Percentiles rank a stretch among this genome's conserved stretches.
phyloP scores from a whole-genome alignment of 2,888 invertebrate genomes.

The Ephialtes manifestator region DNA sequence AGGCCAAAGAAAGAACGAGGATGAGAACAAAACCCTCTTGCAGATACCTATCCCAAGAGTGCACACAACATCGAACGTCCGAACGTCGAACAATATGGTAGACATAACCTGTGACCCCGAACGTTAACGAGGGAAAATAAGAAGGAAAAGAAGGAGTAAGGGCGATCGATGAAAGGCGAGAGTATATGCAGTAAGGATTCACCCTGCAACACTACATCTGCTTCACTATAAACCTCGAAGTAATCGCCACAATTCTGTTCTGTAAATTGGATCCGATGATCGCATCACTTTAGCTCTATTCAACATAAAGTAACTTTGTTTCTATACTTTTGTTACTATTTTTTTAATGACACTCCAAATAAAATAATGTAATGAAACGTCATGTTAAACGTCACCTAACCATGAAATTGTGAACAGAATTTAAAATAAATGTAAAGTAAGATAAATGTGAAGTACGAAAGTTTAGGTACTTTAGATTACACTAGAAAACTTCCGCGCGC shows the following conservation, averaged over 20 bases:
- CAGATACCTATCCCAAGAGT: slow-evolving; percentile 42
- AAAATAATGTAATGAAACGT: background rate
- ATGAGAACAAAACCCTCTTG: slow-evolving; percentile 14
- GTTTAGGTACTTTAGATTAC: too few species aligned
- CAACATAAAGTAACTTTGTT: slow-evolving; percentile 49
- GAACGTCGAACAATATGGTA: slow-evolving; percentile 78
- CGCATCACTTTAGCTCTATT: slow-evolving; percentile 55
- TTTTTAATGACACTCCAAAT: background rate
- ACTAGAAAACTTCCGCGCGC: too few species aligned
- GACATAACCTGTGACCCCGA: slow-evolving; percentile 81
- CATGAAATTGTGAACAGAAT: too few species aligned
- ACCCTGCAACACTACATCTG: slow-evolving; percentile 56
- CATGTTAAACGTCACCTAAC: too few species aligned
- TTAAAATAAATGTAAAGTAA: too few species aligned
- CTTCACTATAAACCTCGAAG: slow-evolving; percentile 71
- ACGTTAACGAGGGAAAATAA: slow-evolving; percentile 78
- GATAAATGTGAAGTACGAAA: too few species aligned
- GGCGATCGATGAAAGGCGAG: slow-evolving; percentile 39
- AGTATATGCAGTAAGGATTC: slow-evolving; percentile 40
- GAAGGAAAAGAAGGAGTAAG: slow-evolving; percentile 44
- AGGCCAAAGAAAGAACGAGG: slow-evolving; percentile 30
- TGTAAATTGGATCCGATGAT: slow-evolving; percentile 81
- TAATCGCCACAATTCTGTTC: slow-evolving; percentile 79
- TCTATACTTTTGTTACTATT: background rate
- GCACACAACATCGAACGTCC: slow-evolving; percentile 62